Percentiles rank a stretch among this genome's conserved stretches.
Conservation (phyloP, 2,113 vertebrate genomes). For the Hirundichthys speculiger region DNA sequence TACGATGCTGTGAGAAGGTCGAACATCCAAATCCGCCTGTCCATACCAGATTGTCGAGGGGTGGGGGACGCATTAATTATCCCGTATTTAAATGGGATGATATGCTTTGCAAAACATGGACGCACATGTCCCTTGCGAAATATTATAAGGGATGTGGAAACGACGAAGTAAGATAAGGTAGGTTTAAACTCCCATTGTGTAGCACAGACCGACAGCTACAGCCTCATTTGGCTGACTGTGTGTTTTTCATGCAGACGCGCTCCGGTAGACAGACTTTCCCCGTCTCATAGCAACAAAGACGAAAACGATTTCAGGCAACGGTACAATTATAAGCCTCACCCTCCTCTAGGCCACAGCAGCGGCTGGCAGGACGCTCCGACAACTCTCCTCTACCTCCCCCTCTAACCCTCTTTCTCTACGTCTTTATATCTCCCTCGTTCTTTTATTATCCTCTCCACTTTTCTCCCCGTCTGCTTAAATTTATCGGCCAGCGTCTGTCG, state of each 20-base stretch:
- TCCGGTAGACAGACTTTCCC: slow-evolving; percentile 29
- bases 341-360: slow-evolving; percentile 47
- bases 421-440: slow-evolving; percentile 28
- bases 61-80: not conserved
- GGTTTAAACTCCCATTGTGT: not conserved
- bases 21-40: slow-evolving; percentile 52
- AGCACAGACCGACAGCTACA: not conserved
- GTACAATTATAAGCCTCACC: slow-evolving; percentile 63
- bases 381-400: slow-evolving; percentile 34
- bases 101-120: not conserved
- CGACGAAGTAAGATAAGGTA: not conserved
- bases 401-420: slow-evolving; percentile 8
- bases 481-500: slow-evolving; percentile 14
- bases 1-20: slow-evolving; percentile 44
- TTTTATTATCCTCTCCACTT: slow-evolving; percentile 39
- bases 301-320: slow-evolving; percentile 9
- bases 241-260: slow-evolving; percentile 30
- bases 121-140: not conserved
- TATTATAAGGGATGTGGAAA: not conserved
- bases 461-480: slow-evolving; percentile 8
- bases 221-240: slow-evolving; percentile 8
- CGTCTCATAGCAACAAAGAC: slow-evolving; percentile 53
- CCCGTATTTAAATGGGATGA: not conserved
- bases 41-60: not conserved
- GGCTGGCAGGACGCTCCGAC: slow-evolving; percentile 64